Base-by-base conservation (phyloP, 2,888 invertebrate genomes). In the Apotomis turbidana region DNA sequence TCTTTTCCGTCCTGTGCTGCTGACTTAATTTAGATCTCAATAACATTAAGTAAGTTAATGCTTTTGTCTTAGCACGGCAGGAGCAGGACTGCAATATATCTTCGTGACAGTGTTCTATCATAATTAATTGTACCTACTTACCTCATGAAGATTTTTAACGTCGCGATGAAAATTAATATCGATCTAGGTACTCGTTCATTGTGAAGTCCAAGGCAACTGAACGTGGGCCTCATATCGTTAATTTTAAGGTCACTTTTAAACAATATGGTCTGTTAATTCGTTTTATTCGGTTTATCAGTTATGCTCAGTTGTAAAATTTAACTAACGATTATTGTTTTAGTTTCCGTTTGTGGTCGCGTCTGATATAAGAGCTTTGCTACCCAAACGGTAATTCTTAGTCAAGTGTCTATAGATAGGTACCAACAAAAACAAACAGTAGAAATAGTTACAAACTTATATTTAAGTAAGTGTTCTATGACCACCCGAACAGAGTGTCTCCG, bases 121-220 rank as follows among this genome's bases (percentile, higher is more conserved):
- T 52, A n/a, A 54, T 6, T 41, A 3, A 41, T 41, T 41, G 6
- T 6, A 41, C 6, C 41, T 41, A 41, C 6, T 3, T 41, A 41
- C 41, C 5, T 41, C 41, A 41, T 2, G 41, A 3, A 15, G 54
- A 54, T n/a, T 36, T 9, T 27, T 38, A 6, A 58, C 27, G 13
- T 71, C 57, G 67, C 57, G 70, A 57, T 71, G 62, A 58, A 71
- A 71, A 62, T 41, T 62, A 68, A 69, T 62, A 67, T 49, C n/a
- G 44, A 13, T 57, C 36, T 36, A n/a, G n/a, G n/a, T n/a, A 68
- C 36, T 55, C 49, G 38, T 57, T 71, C 44, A 62, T 58, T 71
- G 52, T 68, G 61, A 71, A 62, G 51, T 68, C 67, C 71, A 67
- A 67, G 67, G 67, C 61, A 44, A 57, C 61, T 10, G 51, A 59